phyloP scores from a whole-genome alignment of 2,888 invertebrate species.

The Heteropelma amictum region DNA sequence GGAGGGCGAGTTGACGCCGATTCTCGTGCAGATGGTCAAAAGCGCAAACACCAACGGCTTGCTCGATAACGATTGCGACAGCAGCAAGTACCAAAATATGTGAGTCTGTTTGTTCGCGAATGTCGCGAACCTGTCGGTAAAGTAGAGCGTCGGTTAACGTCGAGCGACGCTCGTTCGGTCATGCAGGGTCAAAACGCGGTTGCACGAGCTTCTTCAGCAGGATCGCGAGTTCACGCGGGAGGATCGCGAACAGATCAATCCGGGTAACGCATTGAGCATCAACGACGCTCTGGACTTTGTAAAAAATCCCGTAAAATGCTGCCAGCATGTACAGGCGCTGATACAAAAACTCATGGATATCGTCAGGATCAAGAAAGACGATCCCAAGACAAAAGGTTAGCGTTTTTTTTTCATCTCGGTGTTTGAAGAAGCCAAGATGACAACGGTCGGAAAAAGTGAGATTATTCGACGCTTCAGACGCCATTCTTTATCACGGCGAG shows the following conservation, averaged over 20 bases:
- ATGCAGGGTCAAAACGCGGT: slow-evolving; percentile 96
- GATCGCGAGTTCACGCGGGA: slow-evolving; percentile 91
- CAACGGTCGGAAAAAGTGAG: neutral
- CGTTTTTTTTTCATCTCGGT: neutral
- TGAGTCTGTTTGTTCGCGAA: slow-evolving; percentile 79
- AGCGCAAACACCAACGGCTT: slow-evolving; percentile 99
- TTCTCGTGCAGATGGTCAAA: slow-evolving; percentile 99
- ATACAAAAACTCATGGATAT: slow-evolving; percentile 92
- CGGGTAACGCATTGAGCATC: slow-evolving; percentile 94
- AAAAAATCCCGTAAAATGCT: slow-evolving; percentile 96
- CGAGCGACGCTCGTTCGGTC: too few species aligned
- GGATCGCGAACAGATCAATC: slow-evolving; percentile 93
- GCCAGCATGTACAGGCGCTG: slow-evolving; percentile 92
- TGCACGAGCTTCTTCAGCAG: slow-evolving; percentile 95
- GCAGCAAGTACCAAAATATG: slow-evolving; percentile 96
- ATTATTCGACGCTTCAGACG: slow-evolving; percentile 82
- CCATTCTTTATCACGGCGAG: slow-evolving; percentile 97
- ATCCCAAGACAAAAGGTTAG: slow-evolving; percentile 90
- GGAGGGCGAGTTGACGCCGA: slow-evolving; percentile 99
- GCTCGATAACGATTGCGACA: slow-evolving; percentile 98
- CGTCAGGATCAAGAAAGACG: slow-evolving; percentile 91
- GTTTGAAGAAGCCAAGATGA: neutral
- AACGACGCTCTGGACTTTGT: slow-evolving; percentile 95
- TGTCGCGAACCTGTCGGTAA: too few species aligned
- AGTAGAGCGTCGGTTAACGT: too few species aligned